phyloP scores from a whole-genome alignment of 2,113 vertebrate species.

The Gyps fulvus region DNA sequence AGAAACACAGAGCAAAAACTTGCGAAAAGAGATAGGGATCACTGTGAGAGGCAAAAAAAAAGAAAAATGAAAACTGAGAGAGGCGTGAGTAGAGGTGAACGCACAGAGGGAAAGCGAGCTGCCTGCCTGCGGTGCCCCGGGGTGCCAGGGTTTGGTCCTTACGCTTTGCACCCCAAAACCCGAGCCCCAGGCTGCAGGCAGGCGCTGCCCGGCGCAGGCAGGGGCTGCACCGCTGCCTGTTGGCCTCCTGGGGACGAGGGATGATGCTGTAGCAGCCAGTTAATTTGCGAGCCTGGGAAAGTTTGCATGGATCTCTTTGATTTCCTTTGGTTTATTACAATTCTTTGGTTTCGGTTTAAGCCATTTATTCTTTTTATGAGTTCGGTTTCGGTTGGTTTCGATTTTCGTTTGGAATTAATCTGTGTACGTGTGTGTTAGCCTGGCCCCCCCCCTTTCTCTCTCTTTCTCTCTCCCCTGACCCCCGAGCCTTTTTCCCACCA shows the following conservation, averaged over 20 bases:
- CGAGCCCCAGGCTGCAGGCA: not conserved
- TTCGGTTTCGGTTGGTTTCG: conserved; percentile 68
- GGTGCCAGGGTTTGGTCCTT: not conserved
- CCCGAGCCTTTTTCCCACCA: conserved; percentile 13
- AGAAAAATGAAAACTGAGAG: not conserved
- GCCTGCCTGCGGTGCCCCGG: conserved; percentile 8
- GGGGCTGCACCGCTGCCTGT: not conserved
- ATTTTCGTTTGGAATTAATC: conserved; percentile 68
- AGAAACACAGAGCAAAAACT: not conserved
- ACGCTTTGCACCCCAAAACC: not conserved
- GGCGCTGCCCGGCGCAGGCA: not conserved
- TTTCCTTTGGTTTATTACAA: conserved; percentile 75
- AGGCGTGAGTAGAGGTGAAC: not conserved
- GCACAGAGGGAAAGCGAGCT: not conserved
- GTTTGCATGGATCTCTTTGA: conserved; percentile 80
- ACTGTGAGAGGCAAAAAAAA: not conserved
- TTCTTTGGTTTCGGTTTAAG: conserved; percentile 71
- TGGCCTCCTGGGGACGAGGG: conserved; percentile 72
- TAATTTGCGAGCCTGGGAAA: conserved; percentile 80
- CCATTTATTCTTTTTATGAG: conserved; percentile 73
- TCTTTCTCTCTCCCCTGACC: not conserved
- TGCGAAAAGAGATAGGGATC: not conserved
- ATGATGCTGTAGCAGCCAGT: conserved; percentile 79
- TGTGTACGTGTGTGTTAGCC: conserved; percentile 72
- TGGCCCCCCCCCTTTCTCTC: conserved; percentile 48